Evolutionary conservation across 2,888 invertebrate genomes (phyloP), one percentile per base, ranked within the genome.

Genomic region (Mystacides longicornis): DNA sequence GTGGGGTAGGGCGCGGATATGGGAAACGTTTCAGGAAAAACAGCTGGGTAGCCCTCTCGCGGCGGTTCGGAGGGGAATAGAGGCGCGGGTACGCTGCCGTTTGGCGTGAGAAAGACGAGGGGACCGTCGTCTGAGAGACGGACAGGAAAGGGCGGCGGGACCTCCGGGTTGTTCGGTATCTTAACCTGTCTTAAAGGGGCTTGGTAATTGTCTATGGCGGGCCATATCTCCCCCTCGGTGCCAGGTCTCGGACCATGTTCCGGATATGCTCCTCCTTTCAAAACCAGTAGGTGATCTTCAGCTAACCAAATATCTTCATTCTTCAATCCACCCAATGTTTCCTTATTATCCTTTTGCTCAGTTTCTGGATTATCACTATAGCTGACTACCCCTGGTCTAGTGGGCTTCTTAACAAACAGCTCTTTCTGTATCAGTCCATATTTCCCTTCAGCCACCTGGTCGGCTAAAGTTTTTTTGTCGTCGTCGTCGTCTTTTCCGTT

Each of bases 61-160:
- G 74, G 71, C 72, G 82, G 80, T 75, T 80, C 83, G 71, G 81
- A 77, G 77, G 81, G 79, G 81, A 81, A 80, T 72, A 78, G 67
- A 76, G 81, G 74, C 79, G 84, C 78, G 78, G 86, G 80, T 78
- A 83, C 78, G 79, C 85, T 83, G 66, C 82, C 81, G 78, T 88
- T 87, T 75, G 83, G 81, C 71, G 88, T 86, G 75, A 93, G 81
- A 81, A 92, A 86, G 78, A 89, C 85, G 73, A 92, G 81, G 69
- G 92, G 92, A 67, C 90, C 92, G 68, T 85, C 81, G 69, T 91
- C 89, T 71, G 82, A 81, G 72, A 93, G 85, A 76, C 89, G 91
- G 73, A 93, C 86, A 69, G 93, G 93, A 86, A 93, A 93, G 76
- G 93, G 93, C 80, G 93, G 93, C 72, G 93, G 91, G 65, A 92